Conservation (phyloP, 2,797 vertebrate species). For the Otolemur crassicaudatus region DNA sequence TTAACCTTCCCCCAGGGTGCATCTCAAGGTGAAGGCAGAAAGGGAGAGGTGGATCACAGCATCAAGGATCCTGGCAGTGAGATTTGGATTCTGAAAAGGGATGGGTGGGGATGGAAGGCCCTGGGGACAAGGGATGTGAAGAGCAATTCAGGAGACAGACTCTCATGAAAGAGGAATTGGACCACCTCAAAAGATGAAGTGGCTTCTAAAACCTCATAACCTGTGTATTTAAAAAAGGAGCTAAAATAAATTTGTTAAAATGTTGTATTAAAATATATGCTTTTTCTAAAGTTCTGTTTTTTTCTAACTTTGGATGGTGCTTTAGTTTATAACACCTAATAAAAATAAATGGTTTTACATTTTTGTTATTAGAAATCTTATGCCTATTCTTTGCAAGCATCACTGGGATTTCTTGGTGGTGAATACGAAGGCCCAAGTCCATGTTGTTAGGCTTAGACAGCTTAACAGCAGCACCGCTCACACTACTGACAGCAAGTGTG, state of each 20-base stretch:
- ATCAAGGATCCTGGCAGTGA: neutral
- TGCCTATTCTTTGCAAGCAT: neutral
- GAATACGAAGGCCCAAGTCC: neutral
- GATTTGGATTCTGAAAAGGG: neutral
- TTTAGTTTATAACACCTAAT: slow-evolving; percentile 14
- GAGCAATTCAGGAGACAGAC: neutral
- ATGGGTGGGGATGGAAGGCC: too few relatives aligned
- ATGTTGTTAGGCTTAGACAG: neutral
- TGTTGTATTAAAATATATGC: neutral
- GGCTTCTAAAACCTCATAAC: neutral
- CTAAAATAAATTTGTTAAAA: neutral
- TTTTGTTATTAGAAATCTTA: neutral
- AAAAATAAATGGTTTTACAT: neutral
- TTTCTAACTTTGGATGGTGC: neutral
- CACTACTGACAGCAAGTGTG: neutral
- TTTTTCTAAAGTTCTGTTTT: neutral
- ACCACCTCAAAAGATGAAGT: neutral
- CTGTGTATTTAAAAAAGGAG: neutral
- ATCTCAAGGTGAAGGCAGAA: neutral
- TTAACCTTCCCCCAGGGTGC: neutral
- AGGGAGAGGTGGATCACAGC: neutral
- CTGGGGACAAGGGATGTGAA: neutral
- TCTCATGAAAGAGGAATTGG: neutral
- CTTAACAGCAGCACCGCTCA: neutral
- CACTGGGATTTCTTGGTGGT: neutral